Percentiles rank a stretch among this genome's conserved stretches.
These are phyloP conservation scores for Ataeniobius toweri DNA, from an alignment of 2,797 vertebrate genomes.

Conservation along the genomic window DNA sequence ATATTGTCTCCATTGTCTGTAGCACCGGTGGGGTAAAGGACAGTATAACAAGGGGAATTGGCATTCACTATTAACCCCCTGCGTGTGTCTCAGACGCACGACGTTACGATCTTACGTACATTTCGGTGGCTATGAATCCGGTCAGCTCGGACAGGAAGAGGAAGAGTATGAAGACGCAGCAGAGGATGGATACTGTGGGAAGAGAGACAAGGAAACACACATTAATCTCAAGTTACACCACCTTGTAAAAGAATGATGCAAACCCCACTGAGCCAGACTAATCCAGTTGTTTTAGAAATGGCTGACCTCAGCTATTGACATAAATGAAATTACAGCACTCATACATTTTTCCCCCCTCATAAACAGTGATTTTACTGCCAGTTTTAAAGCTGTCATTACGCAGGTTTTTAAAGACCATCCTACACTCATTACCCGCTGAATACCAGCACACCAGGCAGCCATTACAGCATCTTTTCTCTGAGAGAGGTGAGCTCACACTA, in stretches of 20 bases:
- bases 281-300: slow-evolving; percentile 18
- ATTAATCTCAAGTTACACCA: slow-evolving; percentile 22
- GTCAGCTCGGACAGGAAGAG: slow-evolving; percentile 98
- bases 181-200: slow-evolving; percentile 95
- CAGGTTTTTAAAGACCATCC: slow-evolving; percentile 59
- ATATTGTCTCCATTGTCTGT: slow-evolving; percentile 45
- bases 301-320: slow-evolving; percentile 58
- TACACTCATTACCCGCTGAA: slow-evolving; percentile 65
- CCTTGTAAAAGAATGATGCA: slow-evolving; percentile 36
- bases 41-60: slow-evolving; percentile 39
- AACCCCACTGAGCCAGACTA: slow-evolving; percentile 36
- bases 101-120: slow-evolving; percentile 85
- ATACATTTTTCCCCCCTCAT: slow-evolving; percentile 33
- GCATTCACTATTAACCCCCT: slow-evolving; percentile 38
- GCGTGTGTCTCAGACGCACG: slow-evolving; percentile 14
- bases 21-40: slow-evolving; percentile 21
- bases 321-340: slow-evolving; percentile 57
- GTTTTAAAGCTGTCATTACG: slow-evolving; percentile 50
- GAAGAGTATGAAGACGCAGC: slow-evolving; percentile 98
- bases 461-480: slow-evolving; percentile 61
- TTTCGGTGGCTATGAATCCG: slow-evolving; percentile 97
- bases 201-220: slow-evolving; percentile 54
- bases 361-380: slow-evolving; percentile 60
- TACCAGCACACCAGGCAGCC: slow-evolving; percentile 51
- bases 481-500: slow-evolving; percentile 64